Conservation (phyloP, 2,888 invertebrate species). For the Mongoloraphidia duomilia region DNA sequence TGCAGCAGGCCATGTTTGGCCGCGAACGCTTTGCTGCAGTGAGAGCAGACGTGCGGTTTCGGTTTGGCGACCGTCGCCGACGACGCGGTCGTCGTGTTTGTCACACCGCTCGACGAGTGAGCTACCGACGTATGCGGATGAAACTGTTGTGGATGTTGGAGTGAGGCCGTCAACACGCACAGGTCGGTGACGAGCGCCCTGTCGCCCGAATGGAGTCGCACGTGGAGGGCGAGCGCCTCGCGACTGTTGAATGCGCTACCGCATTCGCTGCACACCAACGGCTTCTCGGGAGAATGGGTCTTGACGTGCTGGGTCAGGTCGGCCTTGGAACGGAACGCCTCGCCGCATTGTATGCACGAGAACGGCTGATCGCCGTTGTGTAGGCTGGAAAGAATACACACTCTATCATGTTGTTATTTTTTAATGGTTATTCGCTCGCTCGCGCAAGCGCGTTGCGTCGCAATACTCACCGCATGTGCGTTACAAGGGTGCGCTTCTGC, state of each 20-base stretch:
- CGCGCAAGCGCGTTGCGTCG: too few species aligned
- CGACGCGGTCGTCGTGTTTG: slow-evolving; percentile 20
- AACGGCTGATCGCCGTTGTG: slow-evolving; percentile 63
- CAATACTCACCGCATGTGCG: slow-evolving; percentile 55
- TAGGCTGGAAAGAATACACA: slow-evolving; percentile 30
- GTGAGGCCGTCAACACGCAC: slow-evolving; percentile 64
- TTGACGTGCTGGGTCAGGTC: slow-evolving; percentile 51
- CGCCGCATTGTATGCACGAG: slow-evolving; percentile 61
- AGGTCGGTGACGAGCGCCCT: slow-evolving; percentile 67
- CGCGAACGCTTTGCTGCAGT: slow-evolving; percentile 69
- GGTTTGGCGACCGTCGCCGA: slow-evolving; percentile 36
- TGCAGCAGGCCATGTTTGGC: slow-evolving; percentile 70
- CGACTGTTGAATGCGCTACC: slow-evolving; percentile 49
- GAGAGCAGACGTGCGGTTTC: slow-evolving; percentile 63
- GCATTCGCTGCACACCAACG: slow-evolving; percentile 34
- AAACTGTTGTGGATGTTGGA: slow-evolving; percentile 51
- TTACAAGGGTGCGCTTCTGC: slow-evolving; percentile 65
- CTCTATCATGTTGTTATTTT: too few species aligned
- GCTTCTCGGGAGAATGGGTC: slow-evolving; percentile 22
- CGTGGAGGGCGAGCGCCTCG: slow-evolving; percentile 65
- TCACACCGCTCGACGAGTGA: slow-evolving; percentile 7
- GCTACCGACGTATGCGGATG: slow-evolving; percentile 10
- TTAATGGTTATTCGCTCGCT: too few species aligned
- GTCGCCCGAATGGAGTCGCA: slow-evolving; percentile 67
- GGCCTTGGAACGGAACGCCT: slow-evolving; percentile 56